Evolutionary conservation across 2,797 vertebrate species (phyloP), one percentile per base, ranked within the genome.

Genomic region (Malurus splendens): DNA sequence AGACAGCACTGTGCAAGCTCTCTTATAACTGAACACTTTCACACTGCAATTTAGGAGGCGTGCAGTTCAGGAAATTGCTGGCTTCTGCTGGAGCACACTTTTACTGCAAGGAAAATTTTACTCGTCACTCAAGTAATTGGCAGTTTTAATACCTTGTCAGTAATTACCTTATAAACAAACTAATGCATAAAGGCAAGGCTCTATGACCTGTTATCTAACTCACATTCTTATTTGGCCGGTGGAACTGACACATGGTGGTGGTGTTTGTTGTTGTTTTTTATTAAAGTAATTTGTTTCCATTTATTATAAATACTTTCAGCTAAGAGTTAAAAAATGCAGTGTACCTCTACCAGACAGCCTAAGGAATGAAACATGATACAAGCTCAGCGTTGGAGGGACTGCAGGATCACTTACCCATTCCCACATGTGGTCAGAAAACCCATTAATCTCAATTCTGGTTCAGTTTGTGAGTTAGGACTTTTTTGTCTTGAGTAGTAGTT

Each of bases 121-220:
- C 98, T 98, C 97, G 94, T 98, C 98, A 97, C 97, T 98, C 96
- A 95, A 97, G 97, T 99, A 98, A 99, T 99, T 99, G 98, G 97
- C 98, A 98, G 98, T 97, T 98, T 98, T 98, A 98, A 98, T 98
- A 98, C 98, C 98, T 98, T 98, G 98, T 98, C 98, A 96, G 98
- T 98, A 98, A 99, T 99, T 98, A 98, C 98, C 98, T 98, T 98
- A 98, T 98, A 98, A 99, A 98, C 98, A 98, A 98, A 98, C 96
- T 97, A 97, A 98, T 97, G 97, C 94, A 93, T 96, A 96, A 98
- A 96, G 88, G 64, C 75, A 93, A 95, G 94, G 86, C 93, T 97
- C 96, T 97, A 39, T 96, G 95, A 96, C 94, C 95, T 95, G 95
- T 96, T 96, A 96, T 92, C 96, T 97, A 85, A 92, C 95, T 91